phyloP scores from a whole-genome alignment of 2,888 invertebrate species.

The Villa cingulata region DNA sequence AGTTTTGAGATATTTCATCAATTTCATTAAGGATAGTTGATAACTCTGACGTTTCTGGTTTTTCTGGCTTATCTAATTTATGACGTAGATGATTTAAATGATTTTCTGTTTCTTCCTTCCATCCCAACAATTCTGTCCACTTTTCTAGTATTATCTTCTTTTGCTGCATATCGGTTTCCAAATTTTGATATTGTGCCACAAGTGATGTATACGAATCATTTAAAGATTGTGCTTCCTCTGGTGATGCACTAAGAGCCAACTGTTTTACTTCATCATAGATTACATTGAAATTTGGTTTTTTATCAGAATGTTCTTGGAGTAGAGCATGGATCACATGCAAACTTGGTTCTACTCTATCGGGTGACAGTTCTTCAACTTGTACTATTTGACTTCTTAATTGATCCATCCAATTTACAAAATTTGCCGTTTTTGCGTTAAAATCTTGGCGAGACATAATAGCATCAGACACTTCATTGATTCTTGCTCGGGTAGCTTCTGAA shows the following conservation, averaged over 20 bases:
- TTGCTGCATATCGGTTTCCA: conserved; percentile 58
- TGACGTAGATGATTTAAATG: conserved; percentile 69
- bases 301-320: conserved; percentile 72
- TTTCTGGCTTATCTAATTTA: conserved; percentile 57
- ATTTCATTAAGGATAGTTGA: conserved; percentile 56
- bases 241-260: conserved; percentile 53
- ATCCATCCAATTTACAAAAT: conserved; percentile 69
- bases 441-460: conserved; percentile 71
- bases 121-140: conserved; percentile 70
- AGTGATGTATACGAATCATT: conserved; percentile 63
- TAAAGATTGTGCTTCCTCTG: conserved; percentile 57
- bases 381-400: conserved; percentile 55
- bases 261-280: conserved; percentile 76
- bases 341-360: conserved; percentile 66
- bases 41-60: conserved; percentile 55
- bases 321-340: conserved; percentile 67
- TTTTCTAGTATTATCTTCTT: conserved; percentile 63
- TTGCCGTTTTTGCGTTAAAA: conserved; percentile 62
- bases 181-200: conserved; percentile 60
- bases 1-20: conserved; percentile 49
- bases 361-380: conserved; percentile 65
- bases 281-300: conserved; percentile 59
- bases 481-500: conserved; percentile 59
- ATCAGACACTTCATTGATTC: conserved; percentile 69
- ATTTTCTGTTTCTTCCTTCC: conserved; percentile 66